A percentile compares a stretch with the other conserved stretches of the same genome.
Evolutionary conservation across 2,113 vertebrate genomes (phyloP).

Genomic region (Mus pahari): DNA sequence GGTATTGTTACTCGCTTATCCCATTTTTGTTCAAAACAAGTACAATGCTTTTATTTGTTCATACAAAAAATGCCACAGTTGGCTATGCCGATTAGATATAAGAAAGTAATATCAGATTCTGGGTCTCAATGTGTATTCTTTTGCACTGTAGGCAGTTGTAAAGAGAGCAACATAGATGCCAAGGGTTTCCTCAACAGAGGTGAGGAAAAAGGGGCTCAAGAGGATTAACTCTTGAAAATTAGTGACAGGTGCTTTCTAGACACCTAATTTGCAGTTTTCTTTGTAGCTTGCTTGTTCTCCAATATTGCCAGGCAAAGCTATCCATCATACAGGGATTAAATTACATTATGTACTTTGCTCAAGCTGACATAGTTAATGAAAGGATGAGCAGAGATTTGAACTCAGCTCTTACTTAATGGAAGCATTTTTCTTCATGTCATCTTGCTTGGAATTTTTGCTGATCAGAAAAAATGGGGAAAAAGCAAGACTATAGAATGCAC

Average conservation of each 20-base stretch:
- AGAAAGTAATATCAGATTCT: neutral
- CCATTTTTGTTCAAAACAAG: conserved; percentile 48
- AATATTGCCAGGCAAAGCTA: neutral
- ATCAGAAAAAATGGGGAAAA: neutral
- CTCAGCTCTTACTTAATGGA: neutral
- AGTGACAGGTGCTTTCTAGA: neutral
- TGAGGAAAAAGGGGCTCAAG: neutral
- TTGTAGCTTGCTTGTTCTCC: conserved; percentile 27
- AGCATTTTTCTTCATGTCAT: neutral
- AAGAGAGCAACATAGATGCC: neutral
- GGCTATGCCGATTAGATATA: conserved; percentile 25
- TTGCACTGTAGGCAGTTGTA: conserved; percentile 4
- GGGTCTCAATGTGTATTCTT: neutral
- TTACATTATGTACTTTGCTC: neutral
- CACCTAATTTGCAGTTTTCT: neutral
- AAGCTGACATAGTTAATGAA: neutral
- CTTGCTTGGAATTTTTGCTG: neutral
- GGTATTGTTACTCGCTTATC: neutral
- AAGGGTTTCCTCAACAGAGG: conserved; percentile 20
- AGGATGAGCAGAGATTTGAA: neutral
- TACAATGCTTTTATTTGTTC: neutral
- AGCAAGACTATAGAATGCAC: neutral
- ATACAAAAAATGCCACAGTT: neutral
- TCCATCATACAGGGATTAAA: neutral
- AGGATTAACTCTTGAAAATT: conserved; percentile 32